Evolutionary conservation across 2,888 invertebrate genomes (phyloP), one percentile per base, ranked within the genome.

Genomic region (Drosophila seclusa): DNA sequence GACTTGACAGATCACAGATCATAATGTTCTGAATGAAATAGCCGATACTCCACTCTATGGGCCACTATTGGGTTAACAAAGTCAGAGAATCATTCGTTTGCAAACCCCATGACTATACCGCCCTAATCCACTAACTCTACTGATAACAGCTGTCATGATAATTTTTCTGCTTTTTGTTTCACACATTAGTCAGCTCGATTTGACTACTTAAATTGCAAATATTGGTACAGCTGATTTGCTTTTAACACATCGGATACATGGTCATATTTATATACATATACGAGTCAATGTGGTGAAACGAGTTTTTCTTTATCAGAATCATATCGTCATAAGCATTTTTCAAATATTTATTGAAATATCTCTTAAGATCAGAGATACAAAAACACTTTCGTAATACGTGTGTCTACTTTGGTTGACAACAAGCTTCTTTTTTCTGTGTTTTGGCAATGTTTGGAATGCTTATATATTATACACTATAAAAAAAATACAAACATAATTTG

Each of bases 51-150:
- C 73, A 67, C 66, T 66, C 64, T 34, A 76, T 72, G 65, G 62
- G 62, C 60, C 54, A 82, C 72, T 83, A 76, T 83, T 73, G 68
- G 42, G n/a, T 13, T 76, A 76, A 75, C 66, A 63, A 59, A 67
- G 53, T 50, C 45, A 27, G 52, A 40, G 57, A 68, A 57, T 68
- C 53, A 62, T 48, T 49, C 53, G 24, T 38, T 65, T 60, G 45
- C 52, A 21, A 61, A 8, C 10, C 32, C 50, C 29, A 5, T 38
- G 29, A 31, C 45, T 32, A 34, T n/a, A 38, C n/a, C 6, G 34
- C 2, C 21, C n/a, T 31, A 18, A 6, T 29, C 18, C 29, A 29
- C 50, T 11, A 24, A 42, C 32, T 36, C 13, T 18, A 21, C 53
- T n/a, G 54, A 73, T 65, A 54, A 45, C 36, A 29, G 54, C 38